Conservation (phyloP, 1,140 invertebrate species). For the Leptoteleia sp. region DNA sequence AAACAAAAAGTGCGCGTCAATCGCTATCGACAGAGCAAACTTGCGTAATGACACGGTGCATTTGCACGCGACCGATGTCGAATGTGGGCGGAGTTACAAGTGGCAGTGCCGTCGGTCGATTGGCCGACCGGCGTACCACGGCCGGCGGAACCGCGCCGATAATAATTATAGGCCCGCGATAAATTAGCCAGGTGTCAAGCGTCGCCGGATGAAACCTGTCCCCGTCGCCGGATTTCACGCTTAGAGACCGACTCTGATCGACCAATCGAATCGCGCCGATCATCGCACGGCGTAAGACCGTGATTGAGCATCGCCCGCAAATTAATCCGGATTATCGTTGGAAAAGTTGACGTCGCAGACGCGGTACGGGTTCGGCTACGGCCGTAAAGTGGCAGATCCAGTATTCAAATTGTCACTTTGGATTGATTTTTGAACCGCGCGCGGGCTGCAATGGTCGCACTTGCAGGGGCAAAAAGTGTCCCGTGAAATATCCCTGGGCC, state of each 20-base stretch:
- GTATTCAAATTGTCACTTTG: slow-evolving; percentile 4
- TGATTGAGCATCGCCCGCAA: slow-evolving; percentile 40
- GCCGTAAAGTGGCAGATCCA: slow-evolving; percentile 18
- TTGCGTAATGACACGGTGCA: slow-evolving; percentile 37
- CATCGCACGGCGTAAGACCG: slow-evolving; percentile 40
- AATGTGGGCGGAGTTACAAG: slow-evolving; percentile 71
- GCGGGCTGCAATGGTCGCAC: too few relatives aligned
- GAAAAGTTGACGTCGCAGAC: slow-evolving; percentile 15
- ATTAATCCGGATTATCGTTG: slow-evolving; percentile 57
- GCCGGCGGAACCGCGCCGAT: slow-evolving; percentile 66
- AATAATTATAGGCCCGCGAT: slow-evolving; percentile 75
- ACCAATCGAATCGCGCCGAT: slow-evolving; percentile 70
- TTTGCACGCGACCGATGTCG: slow-evolving; percentile 55
- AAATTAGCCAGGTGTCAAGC: slow-evolving; percentile 77
- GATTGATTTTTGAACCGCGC: slow-evolving; percentile 21
- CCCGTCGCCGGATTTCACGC: slow-evolving; percentile 60
- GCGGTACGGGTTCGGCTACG: slow-evolving; percentile 18
- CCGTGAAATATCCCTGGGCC: too few relatives aligned
- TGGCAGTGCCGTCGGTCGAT: slow-evolving; percentile 57
- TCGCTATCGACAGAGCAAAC: slow-evolving; percentile 7
- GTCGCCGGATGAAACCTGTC: slow-evolving; percentile 74
- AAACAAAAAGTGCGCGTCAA: slow-evolving; percentile 29
- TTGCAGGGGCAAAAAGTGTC: too few relatives aligned
- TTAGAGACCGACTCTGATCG: slow-evolving; percentile 57
- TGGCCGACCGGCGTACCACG: slow-evolving; percentile 58